Base-by-base conservation (phyloP, 2,797 vertebrate genomes). In the Orientallactaga sibirica region DNA sequence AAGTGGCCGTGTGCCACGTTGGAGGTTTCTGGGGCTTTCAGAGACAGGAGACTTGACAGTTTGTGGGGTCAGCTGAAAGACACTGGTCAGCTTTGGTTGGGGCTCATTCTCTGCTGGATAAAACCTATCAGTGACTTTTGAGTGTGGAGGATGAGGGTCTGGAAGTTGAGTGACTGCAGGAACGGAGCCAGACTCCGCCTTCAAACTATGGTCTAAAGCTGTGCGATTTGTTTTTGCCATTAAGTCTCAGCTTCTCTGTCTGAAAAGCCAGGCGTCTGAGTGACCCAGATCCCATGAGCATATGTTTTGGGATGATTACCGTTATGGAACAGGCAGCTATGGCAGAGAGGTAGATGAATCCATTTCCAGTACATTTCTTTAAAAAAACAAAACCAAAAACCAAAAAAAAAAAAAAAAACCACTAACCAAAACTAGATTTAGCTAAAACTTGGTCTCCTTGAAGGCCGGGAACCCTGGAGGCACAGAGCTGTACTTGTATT, bases 401-500 rank as follows among this genome's bases (percentile, higher is more conserved):
- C 33, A 37, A 37, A 37, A 37, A 24, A 88, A 24, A 4, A 27
- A 33, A 37, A 48, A 48, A 12, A 27, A 6, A 64, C n/a, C n/a
- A n/a, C n/a, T n/a, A 27, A 6, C 22, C 5, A 66, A 15, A 70
- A 11, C 74, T 6, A 3, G 20, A 61, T 75, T 14, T 1, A 3
- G 25, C 10, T 27, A 55, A 52, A 1, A 0, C 43, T 86, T 48
- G 41, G 70, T 41, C 71, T 70, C 61, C 24, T 5, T 0, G 55
- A 76, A 78, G 68, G n/a, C 7, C 25, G 67, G 48, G 37, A 37
- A 20, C 62, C 18, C 68, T n/a, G 0, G 0, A 58, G 80, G 77
- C 55, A n/a, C n/a, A 86, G 67, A 68, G 33, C 52, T 87, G 55
- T 66, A 0, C 76, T 68, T 82, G 88, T 80, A 61, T 92, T 48